Percentiles rank a stretch among this genome's conserved stretches.
phyloP scores from a whole-genome alignment of 1,140 invertebrate genomes.

The Eueides isabella region DNA sequence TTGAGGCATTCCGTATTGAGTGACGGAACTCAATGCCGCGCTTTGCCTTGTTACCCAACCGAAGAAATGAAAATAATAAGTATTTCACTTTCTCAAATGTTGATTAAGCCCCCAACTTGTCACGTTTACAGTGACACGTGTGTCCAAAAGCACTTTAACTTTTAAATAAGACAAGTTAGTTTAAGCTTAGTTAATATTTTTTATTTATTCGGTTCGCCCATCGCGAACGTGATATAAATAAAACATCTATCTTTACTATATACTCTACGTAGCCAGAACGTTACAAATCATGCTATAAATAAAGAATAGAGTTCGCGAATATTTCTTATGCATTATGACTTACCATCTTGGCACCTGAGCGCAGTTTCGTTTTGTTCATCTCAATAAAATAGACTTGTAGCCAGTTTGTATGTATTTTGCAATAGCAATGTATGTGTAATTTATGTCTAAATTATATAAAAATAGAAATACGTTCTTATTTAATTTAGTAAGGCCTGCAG shows the following conservation, averaged over 20 bases:
- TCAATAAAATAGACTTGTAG: not conserved
- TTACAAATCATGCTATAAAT: constrained; percentile 19
- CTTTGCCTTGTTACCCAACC: too few species aligned
- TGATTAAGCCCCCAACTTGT: too few species aligned
- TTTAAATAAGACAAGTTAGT: not conserved
- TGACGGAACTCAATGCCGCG: too few species aligned
- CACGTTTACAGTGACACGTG: too few species aligned
- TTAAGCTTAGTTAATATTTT: not conserved
- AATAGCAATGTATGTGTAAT: not conserved
- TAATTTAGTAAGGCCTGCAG: too few species aligned
- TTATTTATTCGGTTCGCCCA: constrained; percentile 2
- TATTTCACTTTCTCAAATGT: too few species aligned
- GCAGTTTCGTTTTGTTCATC: not conserved
- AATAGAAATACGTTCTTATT: not conserved
- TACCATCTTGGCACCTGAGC: constrained; percentile 23
- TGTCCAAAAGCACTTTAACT: too few species aligned
- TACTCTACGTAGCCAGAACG: not conserved
- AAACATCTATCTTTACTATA: constrained; percentile 7
- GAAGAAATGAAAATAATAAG: too few species aligned
- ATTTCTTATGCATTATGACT: constrained; percentile 29
- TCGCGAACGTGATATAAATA: constrained; percentile 1
- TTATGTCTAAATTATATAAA: not conserved
- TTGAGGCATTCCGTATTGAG: too few species aligned
- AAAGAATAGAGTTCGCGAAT: constrained; percentile 15
- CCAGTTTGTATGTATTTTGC: not conserved